Conservation (phyloP, 2,888 invertebrate genomes). For the Kryphioiulus occultus region DNA sequence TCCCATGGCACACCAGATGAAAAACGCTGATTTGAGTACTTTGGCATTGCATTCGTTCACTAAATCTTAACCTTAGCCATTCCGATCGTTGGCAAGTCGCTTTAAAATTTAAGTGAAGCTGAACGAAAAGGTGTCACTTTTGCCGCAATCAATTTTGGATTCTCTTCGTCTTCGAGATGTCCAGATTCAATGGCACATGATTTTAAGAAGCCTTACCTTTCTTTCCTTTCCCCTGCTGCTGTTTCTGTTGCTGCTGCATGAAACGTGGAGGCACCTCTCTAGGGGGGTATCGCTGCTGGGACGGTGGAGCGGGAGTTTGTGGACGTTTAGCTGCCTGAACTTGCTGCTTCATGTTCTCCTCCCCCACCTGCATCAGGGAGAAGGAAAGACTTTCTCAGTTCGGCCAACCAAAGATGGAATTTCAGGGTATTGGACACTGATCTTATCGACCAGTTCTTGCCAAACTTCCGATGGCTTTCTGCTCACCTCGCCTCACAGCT, state of each 20-base stretch:
- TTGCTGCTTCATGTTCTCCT: slow-evolving; percentile 54
- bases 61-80: too few species aligned
- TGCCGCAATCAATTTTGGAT: too few species aligned
- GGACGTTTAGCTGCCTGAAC: slow-evolving; percentile 55
- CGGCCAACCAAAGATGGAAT: not conserved
- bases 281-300: slow-evolving; percentile 54
- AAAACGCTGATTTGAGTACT: too few species aligned
- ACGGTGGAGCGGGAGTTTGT: slow-evolving; percentile 53
- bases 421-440: not conserved
- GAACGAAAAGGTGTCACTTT: too few species aligned
- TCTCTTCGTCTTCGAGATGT: too few species aligned
- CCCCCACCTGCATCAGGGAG: slow-evolving; percentile 28
- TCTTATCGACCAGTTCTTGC: too few species aligned
- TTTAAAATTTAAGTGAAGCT: too few species aligned
- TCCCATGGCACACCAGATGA: too few species aligned
- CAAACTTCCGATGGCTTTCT: too few species aligned
- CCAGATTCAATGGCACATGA: too few species aligned
- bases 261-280: slow-evolving; percentile 55
- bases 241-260: slow-evolving; percentile 53
- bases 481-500: not conserved
- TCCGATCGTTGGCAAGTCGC: too few species aligned
- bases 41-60: too few species aligned
- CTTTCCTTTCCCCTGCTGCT: slow-evolving; percentile 50
- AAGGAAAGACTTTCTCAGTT: not conserved
- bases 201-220: slow-evolving; percentile 44